Evolutionary conservation across 64 coral and sea anemone species (phyloP), one percentile per base, ranked within the genome.

Genomic region (Montipora foliosa): DNA sequence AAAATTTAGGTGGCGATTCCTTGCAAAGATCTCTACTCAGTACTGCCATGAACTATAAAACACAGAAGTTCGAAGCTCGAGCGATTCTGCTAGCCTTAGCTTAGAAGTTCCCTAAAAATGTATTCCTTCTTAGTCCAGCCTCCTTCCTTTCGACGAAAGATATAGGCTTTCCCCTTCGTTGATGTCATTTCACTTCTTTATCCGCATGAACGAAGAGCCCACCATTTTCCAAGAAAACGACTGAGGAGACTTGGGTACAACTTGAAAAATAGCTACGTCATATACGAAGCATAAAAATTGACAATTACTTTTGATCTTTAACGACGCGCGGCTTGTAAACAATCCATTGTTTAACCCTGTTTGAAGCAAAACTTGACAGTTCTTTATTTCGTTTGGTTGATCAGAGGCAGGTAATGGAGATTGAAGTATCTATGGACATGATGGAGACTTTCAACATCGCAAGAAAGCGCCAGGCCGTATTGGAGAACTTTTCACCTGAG

Each of bases 391-490:
- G 11, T 57, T 57, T 57, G 6, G 44, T 9, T 9, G 25, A 61
- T 1, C 57, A 8, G 25, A 48, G 12, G 8, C 44, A 37, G 44
- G 0, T n/a, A 3, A 84, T 84, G 81, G 81, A 84, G 11, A 45
- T 84, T 0, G 81, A 84, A 69, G 25, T 46, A 47, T 49, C 60
- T 84, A 17, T 68, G 29, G 81, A 68, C 62, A 10, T 47, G 13
- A 44, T 69, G 1, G 67, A 69, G 11, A 16, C 81, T 20, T 84
- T 58, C 5, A 84, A 84, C 61, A 47, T 69, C 19, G 58, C 61
- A 24, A 67, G 81, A 69, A 84, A 84, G 44, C 81, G 81, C 17
- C 81, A 84, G 16, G 81, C 81, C 3, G 81, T 49, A 47, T 11
- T 6, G 53, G 81, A 84, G 19, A 69, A 29, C 46, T 48, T 37